Evolutionary conservation across 2,797 vertebrate species (phyloP).

Genomic region (Pogoniulus pusillus): DNA sequence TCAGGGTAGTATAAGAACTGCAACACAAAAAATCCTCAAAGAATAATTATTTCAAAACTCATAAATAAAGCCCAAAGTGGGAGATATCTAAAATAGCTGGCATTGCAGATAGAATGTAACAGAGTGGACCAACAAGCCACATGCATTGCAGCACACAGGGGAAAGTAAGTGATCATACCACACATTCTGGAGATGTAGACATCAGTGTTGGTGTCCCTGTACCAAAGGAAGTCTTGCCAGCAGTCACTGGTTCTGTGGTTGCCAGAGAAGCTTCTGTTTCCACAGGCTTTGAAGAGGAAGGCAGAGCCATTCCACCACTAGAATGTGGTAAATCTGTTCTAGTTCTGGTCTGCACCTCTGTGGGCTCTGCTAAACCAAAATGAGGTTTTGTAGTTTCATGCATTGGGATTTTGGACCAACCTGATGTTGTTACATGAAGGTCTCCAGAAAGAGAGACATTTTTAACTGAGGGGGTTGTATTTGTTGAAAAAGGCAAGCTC

Average conservation of each 20-base stretch:
- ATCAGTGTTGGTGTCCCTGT: conserved; percentile 40
- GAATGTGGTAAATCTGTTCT: background rate
- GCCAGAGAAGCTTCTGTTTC: background rate
- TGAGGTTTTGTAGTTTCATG: conserved; percentile 16
- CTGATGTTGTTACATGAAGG: background rate
- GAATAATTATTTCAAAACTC: background rate
- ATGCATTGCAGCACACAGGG: background rate
- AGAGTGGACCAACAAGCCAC: background rate
- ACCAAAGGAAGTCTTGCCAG: conserved; percentile 57
- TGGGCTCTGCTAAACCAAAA: conserved; percentile 37
- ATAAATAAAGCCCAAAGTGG: background rate
- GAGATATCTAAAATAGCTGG: background rate
- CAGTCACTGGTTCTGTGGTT: conserved; percentile 11
- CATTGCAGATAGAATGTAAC: background rate
- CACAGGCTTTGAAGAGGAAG: background rate
- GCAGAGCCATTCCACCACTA: background rate
- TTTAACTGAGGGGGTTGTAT: conserved; percentile 3
- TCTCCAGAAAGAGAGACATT: conserved; percentile 12
- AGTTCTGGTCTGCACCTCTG: conserved; percentile 25
- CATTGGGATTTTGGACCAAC: background rate
- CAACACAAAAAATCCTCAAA: background rate
- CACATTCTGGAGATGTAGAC: conserved; percentile 55
- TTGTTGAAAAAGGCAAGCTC: conserved; percentile 15
- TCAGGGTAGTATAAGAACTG: background rate
- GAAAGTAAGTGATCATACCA: conserved; percentile 54